Conservation (phyloP, 2,888 invertebrate genomes). For the Melieria picta region DNA sequence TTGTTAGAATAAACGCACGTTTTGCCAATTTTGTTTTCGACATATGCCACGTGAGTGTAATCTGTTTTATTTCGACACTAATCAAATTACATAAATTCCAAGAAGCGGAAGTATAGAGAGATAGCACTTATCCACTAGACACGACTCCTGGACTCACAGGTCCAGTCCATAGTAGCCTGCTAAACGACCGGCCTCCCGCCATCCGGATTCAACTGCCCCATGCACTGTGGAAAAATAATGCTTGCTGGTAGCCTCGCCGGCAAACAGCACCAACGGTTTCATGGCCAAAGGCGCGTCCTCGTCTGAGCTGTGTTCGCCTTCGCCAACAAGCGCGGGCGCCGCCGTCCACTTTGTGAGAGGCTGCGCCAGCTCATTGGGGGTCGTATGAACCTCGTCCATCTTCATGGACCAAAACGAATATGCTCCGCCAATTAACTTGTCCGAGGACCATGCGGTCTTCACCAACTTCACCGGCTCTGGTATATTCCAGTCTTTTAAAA, state of each 20-base stretch:
- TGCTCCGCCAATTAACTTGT: slow-evolving; percentile 71
- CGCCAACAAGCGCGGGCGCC: neutral
- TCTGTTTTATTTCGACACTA: too few relatives aligned
- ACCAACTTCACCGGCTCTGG: slow-evolving; percentile 46
- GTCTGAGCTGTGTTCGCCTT: too few relatives aligned
- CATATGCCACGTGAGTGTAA: too few relatives aligned
- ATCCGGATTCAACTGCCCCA: slow-evolving; percentile 77
- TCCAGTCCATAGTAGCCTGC: slow-evolving; percentile 27
- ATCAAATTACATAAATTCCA: too few relatives aligned
- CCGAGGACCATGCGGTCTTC: slow-evolving; percentile 72
- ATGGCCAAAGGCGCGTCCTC: slow-evolving; percentile 33
- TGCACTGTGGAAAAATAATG: slow-evolving; percentile 74
- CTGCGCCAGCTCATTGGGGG: slow-evolving; percentile 68
- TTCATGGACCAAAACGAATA: slow-evolving; percentile 72
- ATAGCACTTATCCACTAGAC: too few relatives aligned
- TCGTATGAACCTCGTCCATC: slow-evolving; percentile 67
- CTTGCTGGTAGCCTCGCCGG: slow-evolving; percentile 75
- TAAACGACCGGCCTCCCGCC: slow-evolving; percentile 70
- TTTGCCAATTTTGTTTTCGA: too few relatives aligned
- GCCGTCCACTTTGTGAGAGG: slow-evolving; percentile 60
- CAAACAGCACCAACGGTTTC: slow-evolving; percentile 71
- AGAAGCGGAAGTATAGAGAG: too few relatives aligned
- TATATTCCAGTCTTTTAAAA: slow-evolving; percentile 48
- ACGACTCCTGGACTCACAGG: neutral
- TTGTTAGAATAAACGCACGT: too few relatives aligned